phyloP scores from a whole-genome alignment of 1,140 invertebrate species.

The Drosophila bifasciata region DNA sequence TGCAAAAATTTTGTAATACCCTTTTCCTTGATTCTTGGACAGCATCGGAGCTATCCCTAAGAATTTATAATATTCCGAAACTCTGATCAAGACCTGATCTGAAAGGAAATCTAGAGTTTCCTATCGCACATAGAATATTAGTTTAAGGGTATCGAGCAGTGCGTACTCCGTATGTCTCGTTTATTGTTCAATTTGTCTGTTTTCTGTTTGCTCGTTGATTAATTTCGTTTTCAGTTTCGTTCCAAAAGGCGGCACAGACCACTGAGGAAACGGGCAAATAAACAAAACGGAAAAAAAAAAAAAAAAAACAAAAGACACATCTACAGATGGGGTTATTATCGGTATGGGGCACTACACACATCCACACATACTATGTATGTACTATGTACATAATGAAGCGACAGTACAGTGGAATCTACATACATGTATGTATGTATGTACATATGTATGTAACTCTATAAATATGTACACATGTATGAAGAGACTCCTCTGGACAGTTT shows the following conservation, averaged over 20 bases:
- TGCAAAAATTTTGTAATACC: background rate
- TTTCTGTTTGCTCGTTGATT: constrained; percentile 56
- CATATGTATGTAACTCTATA: constrained; percentile 16
- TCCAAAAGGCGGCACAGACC: constrained; percentile 15
- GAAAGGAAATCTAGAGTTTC: too few species aligned
- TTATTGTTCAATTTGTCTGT: constrained; percentile 45
- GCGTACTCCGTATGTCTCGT: background rate
- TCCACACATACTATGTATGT: constrained; percentile 16
- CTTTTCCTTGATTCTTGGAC: too few species aligned
- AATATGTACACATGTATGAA: constrained; percentile 17
- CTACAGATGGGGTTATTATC: background rate
- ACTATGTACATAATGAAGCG: constrained; percentile 63
- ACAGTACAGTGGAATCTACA: constrained; percentile 22
- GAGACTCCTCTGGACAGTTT: constrained; percentile 41
- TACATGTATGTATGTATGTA: constrained; percentile 10
- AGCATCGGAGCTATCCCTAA: constrained; percentile 8
- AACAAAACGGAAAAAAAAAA: constrained; percentile 74
- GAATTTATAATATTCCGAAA: background rate
- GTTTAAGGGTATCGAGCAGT: background rate
- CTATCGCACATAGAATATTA: too few species aligned
- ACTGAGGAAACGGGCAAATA: constrained; percentile 70
- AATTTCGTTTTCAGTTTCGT: constrained; percentile 66
- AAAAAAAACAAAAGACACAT: constrained; percentile 56
- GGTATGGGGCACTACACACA: background rate
- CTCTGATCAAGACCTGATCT: too few species aligned